Conservation (phyloP, 1,140 invertebrate species). For the Drosophila obscura region DNA sequence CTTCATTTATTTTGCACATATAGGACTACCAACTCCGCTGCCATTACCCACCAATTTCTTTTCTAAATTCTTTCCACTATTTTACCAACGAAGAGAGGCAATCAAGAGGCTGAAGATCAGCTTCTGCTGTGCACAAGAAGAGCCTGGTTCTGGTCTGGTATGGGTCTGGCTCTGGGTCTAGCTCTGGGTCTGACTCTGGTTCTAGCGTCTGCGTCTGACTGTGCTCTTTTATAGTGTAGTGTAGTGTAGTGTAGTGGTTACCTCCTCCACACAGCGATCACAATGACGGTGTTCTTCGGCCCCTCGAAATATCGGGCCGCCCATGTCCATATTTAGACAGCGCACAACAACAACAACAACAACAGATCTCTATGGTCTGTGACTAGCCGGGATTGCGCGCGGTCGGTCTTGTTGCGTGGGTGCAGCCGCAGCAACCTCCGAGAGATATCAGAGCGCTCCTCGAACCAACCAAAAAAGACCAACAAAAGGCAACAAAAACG, state of each 20-base stretch:
- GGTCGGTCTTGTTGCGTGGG: slow-evolving; percentile 57
- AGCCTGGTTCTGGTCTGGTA: no score
- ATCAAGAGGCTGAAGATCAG: slow-evolving; percentile 33
- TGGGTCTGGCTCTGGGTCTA: no score
- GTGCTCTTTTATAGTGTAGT: not conserved
- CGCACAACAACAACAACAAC: slow-evolving; percentile 27
- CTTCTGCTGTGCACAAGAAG: slow-evolving; percentile 18
- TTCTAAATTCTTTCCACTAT: slow-evolving; percentile 28
- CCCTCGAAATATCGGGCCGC: slow-evolving; percentile 45
- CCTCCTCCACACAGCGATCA: slow-evolving; percentile 44
- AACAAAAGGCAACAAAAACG: not conserved
- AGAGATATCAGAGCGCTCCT: slow-evolving; percentile 14
- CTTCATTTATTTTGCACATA: not conserved
- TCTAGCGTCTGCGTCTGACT: slow-evolving; percentile 4
- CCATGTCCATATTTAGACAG: slow-evolving; percentile 70
- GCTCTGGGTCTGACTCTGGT: no score
- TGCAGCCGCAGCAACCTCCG: slow-evolving; percentile 43
- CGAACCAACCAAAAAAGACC: not conserved
- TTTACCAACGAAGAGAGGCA: slow-evolving; percentile 21
- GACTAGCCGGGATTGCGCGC: slow-evolving; percentile 36
- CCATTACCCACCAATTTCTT: slow-evolving; percentile 31
- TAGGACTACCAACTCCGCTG: slow-evolving; percentile 2
- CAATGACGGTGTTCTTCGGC: slow-evolving; percentile 35
- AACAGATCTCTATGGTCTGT: slow-evolving; percentile 3
- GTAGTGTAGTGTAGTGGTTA: slow-evolving; percentile 18